A percentile compares a stretch with the other conserved stretches of the same genome.
Evolutionary conservation across 2,797 vertebrate genomes (phyloP).

Genomic region (Oryzias sinensis): DNA sequence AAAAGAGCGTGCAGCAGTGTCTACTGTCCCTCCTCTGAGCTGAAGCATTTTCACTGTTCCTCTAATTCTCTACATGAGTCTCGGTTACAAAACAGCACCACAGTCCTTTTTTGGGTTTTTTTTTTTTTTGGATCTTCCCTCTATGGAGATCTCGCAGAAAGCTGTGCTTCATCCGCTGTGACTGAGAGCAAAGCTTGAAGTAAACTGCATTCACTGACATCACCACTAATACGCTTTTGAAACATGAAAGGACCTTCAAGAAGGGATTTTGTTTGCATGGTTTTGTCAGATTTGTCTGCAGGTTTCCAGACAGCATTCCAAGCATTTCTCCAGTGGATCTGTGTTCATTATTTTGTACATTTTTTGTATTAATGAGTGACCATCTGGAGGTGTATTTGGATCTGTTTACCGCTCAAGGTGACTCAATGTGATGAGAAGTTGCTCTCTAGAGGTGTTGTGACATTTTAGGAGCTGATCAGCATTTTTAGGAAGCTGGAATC

Average conservation of each 20-base stretch:
- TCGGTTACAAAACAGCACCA: slow-evolving; percentile 54
- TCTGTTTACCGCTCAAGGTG: slow-evolving; percentile 54
- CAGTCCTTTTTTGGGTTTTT: slow-evolving; percentile 19
- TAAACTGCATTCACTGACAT: slow-evolving; percentile 35
- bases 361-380: slow-evolving; percentile 16
- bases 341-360: not conserved
- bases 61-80: slow-evolving; percentile 67
- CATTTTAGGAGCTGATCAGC: slow-evolving; percentile 60
- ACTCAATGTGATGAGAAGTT: slow-evolving; percentile 44
- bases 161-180: slow-evolving; percentile 38
- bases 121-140: slow-evolving; percentile 44
- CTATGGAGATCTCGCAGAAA: slow-evolving; percentile 52
- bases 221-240: slow-evolving; percentile 18
- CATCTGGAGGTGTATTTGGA: slow-evolving; percentile 9
- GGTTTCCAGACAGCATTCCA: not conserved
- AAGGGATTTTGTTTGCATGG: too few species aligned
- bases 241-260: slow-evolving; percentile 12
- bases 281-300: not conserved
- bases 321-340: slow-evolving; percentile 1
- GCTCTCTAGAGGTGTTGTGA: slow-evolving; percentile 48
- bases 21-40: slow-evolving; percentile 68
- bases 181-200: slow-evolving; percentile 34
- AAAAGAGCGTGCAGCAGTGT: slow-evolving; percentile 49
- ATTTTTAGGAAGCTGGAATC: not conserved
- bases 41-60: slow-evolving; percentile 60